A percentile compares a stretch with the other conserved stretches of the same genome.
Evolutionary conservation across 2,113 vertebrate genomes (phyloP).

Genomic region (Pica pica): DNA sequence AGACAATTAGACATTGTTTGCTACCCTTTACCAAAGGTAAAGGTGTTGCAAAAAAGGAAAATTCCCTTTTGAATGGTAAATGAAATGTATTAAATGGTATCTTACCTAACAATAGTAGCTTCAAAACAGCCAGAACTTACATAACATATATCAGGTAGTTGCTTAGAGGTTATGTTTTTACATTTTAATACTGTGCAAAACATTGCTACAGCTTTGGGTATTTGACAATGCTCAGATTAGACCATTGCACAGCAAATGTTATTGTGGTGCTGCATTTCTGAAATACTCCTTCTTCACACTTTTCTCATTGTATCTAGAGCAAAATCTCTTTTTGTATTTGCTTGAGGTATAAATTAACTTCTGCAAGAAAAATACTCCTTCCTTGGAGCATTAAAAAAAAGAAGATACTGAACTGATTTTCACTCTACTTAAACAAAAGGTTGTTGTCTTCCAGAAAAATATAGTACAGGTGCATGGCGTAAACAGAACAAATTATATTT

Average conservation of each 20-base stretch:
- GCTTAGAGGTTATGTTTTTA: background rate
- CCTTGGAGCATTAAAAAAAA: background rate
- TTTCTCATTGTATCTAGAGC: background rate
- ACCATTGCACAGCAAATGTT: slow-evolving; percentile 1
- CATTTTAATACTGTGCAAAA: slow-evolving; percentile 15
- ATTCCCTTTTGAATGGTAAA: slow-evolving; percentile 16
- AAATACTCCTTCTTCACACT: background rate
- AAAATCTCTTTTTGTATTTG: background rate
- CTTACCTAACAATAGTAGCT: background rate
- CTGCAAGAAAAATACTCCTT: background rate
- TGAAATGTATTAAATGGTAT: background rate
- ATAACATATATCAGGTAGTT: background rate
- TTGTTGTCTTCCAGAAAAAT: slow-evolving; percentile 23
- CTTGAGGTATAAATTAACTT: slow-evolving; percentile 47
- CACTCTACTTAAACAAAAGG: background rate
- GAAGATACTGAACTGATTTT: background rate
- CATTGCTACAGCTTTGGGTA: background rate
- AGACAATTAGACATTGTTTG: background rate
- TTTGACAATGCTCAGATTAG: background rate
- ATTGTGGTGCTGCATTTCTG: background rate
- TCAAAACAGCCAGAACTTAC: background rate
- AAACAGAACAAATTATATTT: slow-evolving; percentile 38
- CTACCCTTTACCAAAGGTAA: background rate
- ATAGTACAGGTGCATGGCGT: background rate
- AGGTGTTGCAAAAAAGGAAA: background rate